Evolutionary conservation across 1,140 invertebrate species (phyloP).

Genomic region (Drosophila suzukii): DNA sequence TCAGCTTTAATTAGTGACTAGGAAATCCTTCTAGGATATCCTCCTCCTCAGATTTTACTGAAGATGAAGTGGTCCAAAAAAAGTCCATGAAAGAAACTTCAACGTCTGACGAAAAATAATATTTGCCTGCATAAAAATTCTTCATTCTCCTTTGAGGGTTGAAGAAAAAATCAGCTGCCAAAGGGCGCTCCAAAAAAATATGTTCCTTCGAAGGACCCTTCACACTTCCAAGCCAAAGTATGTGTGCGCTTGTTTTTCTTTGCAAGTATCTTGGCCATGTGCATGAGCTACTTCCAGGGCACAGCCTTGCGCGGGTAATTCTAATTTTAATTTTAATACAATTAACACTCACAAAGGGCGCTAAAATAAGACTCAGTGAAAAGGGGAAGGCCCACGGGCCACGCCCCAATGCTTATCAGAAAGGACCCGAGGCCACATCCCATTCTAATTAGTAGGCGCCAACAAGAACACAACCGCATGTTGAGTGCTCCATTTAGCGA

Average conservation of each 20-base stretch:
- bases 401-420: conserved; percentile 47
- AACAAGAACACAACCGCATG: conserved; percentile 20
- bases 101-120: conserved; percentile 8
- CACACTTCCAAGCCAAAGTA: conserved; percentile 1
- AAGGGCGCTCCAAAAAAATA: conserved; percentile 21
- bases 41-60: conserved; percentile 4
- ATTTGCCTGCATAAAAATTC: conserved; percentile 6
- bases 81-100: background rate
- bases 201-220: conserved; percentile 11
- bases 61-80: background rate
- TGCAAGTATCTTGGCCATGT: conserved; percentile 22
- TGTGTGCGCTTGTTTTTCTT: conserved; percentile 4
- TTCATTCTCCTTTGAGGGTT: background rate
- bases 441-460: conserved; percentile 54
- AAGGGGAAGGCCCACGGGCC: background rate
- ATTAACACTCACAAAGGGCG: conserved; percentile 21
- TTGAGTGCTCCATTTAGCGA: conserved; percentile 53
- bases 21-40: conserved; percentile 7
- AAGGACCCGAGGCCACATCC: conserved; percentile 9
- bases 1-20: conserved; percentile 32
- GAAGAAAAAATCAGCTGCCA: conserved; percentile 18
- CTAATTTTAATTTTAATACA: conserved; percentile 48
- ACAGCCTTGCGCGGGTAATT: conserved; percentile 26
- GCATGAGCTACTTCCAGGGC: conserved; percentile 33
- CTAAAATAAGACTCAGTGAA: conserved; percentile 6